phyloP scores from a whole-genome alignment of 2,888 invertebrate species.

The Polymixis lichenea region DNA sequence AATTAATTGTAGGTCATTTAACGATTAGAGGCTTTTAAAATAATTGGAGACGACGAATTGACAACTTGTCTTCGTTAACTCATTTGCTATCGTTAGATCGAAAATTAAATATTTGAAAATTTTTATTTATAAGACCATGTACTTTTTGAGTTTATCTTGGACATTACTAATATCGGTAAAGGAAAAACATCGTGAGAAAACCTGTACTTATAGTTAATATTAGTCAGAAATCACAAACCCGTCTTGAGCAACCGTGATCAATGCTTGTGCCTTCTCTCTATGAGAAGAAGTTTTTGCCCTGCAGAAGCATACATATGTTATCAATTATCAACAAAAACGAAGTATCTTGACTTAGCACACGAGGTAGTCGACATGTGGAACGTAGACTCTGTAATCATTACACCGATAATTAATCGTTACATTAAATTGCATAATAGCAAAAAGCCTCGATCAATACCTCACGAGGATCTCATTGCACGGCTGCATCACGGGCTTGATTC shows the following conservation, averaged over 20 bases:
- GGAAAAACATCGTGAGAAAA: background rate
- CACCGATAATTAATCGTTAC: no score
- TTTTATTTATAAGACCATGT: background rate
- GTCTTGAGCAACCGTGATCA: background rate
- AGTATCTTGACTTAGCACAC: no score
- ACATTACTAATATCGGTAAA: background rate
- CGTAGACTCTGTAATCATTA: no score
- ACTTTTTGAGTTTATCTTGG: background rate
- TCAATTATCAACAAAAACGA: no score
- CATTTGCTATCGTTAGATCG: background rate
- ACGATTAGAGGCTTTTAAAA: constrained; percentile 26
- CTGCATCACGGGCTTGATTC: no score
- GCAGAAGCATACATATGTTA: background rate
- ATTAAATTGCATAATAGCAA: no score
- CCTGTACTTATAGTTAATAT: background rate
- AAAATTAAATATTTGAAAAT: background rate
- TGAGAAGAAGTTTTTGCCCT: background rate
- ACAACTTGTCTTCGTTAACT: background rate
- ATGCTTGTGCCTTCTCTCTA: background rate
- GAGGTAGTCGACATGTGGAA: no score
- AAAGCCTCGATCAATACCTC: no score
- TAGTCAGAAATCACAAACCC: background rate
- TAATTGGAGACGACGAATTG: constrained; percentile 19
- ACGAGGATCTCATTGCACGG: no score
- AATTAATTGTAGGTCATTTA: constrained; percentile 38